Percentiles rank a stretch among this genome's conserved stretches.
Evolutionary conservation across 2,113 vertebrate genomes (phyloP).

Genomic region (Aviceda subcristata): DNA sequence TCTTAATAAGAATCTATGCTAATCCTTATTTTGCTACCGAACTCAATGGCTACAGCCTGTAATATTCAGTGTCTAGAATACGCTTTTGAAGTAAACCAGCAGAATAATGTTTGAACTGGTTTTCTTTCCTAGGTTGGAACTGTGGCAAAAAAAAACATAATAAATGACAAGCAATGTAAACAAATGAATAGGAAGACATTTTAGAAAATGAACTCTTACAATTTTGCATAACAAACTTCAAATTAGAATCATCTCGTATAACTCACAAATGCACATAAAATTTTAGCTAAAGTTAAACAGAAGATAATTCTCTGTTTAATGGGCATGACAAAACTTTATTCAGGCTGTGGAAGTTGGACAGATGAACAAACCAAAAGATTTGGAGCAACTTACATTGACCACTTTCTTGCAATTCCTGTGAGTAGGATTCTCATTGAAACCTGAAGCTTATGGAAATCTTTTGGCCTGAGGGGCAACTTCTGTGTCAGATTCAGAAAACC

Average conservation of each 20-base stretch:
- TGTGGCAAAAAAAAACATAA: background rate
- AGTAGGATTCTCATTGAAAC: background rate
- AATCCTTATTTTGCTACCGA: background rate
- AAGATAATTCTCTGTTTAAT: background rate
- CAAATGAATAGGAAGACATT: background rate
- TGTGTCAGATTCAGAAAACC: background rate
- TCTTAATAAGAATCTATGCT: background rate
- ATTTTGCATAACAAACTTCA: background rate
- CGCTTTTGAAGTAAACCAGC: background rate
- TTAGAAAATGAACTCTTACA: background rate
- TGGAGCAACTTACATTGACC: background rate
- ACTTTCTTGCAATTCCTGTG: background rate
- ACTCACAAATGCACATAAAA: background rate
- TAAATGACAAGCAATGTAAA: background rate
- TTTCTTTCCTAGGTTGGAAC: background rate
- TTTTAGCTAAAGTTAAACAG: background rate
- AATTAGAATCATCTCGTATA: background rate
- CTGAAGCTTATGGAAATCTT: background rate
- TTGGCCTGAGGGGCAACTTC: background rate
- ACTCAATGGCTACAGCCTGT: background rate
- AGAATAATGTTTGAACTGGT: background rate
- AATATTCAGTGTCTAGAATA: background rate
- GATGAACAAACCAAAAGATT: background rate
- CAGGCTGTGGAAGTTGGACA: background rate
- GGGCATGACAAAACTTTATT: background rate